Conservation (phyloP, 2,888 invertebrate species). For the Panzeria rudis region DNA sequence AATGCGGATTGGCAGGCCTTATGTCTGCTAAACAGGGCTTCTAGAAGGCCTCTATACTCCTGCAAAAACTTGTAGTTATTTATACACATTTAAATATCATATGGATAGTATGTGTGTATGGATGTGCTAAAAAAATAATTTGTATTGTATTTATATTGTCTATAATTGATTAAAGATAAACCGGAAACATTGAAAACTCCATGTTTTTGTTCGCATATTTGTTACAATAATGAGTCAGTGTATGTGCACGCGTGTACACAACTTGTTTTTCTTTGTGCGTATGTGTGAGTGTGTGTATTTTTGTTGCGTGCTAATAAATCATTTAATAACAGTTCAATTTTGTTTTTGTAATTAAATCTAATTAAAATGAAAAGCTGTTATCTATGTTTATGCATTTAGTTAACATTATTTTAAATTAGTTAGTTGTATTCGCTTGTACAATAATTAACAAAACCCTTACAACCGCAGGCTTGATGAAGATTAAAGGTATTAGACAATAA, state of each 20-base stretch:
- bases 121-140: not conserved
- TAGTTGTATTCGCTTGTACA: not conserved
- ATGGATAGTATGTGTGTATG: not conserved
- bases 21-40: no score
- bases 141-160: constrained; percentile 29
- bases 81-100: no score
- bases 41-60: no score
- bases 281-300: not conserved
- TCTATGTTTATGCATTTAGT: constrained; percentile 43
- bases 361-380: constrained; percentile 46
- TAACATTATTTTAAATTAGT: constrained; percentile 32
- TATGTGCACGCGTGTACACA: not conserved
- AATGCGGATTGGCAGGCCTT: no score
- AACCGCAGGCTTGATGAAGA: not conserved
- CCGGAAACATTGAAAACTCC: constrained; percentile 55
- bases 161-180: constrained; percentile 66
- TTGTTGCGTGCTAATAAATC: constrained; percentile 53
- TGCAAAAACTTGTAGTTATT: not conserved
- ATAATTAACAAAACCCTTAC: constrained; percentile 28
- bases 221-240: not conserved
- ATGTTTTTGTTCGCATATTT: constrained; percentile 39
- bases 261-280: not conserved
- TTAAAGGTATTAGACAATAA: constrained; percentile 19
- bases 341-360: constrained; percentile 46
- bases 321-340: constrained; percentile 50